A percentile compares a stretch with the other conserved stretches of the same genome.
Evolutionary conservation across 2,888 invertebrate species (phyloP).

Genomic region (Tipula vernalis): DNA sequence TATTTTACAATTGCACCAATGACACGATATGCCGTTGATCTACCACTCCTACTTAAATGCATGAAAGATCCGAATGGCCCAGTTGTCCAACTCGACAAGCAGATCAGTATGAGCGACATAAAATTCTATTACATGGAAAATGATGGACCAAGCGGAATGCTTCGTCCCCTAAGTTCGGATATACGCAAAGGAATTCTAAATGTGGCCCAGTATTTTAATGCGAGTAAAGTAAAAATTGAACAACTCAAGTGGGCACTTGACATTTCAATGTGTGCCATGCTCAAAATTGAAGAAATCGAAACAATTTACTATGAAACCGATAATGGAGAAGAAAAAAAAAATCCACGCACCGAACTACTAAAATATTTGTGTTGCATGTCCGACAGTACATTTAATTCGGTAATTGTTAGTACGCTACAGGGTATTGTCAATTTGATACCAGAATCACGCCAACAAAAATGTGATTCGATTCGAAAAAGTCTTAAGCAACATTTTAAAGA

Average conservation of each 20-base stretch:
- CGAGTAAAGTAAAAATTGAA: slow-evolving; percentile 45
- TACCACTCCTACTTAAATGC: slow-evolving; percentile 59
- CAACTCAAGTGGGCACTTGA: slow-evolving; percentile 53
- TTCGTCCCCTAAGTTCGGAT: slow-evolving; percentile 34
- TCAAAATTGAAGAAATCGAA: slow-evolving; percentile 48
- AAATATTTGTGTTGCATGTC: slow-evolving; percentile 39
- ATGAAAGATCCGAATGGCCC: slow-evolving; percentile 43
- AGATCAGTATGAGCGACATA: slow-evolving; percentile 43
- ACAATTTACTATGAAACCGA: slow-evolving; percentile 53
- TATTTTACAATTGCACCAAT: slow-evolving; percentile 77
- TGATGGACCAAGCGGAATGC: slow-evolving; percentile 52
- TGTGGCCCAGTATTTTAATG: slow-evolving; percentile 33
- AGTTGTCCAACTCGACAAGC: slow-evolving; percentile 37
- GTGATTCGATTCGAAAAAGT: slow-evolving; percentile 41
- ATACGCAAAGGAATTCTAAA: slow-evolving; percentile 32
- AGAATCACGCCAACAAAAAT: slow-evolving; percentile 40
- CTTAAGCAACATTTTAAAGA: slow-evolving; percentile 45
- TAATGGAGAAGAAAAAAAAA: slow-evolving; percentile 45
- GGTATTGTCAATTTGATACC: slow-evolving; percentile 47
- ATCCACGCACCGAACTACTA: slow-evolving; percentile 49
- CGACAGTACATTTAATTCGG: slow-evolving; percentile 42
- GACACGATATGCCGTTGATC: slow-evolving; percentile 74
- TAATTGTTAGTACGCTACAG: slow-evolving; percentile 46
- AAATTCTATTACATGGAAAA: slow-evolving; percentile 72
- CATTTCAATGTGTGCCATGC: slow-evolving; percentile 43